These are phyloP conservation scores for Drosophila elegans DNA, from an alignment of 1,140 invertebrate genomes.

Conservation along the genomic window DNA sequence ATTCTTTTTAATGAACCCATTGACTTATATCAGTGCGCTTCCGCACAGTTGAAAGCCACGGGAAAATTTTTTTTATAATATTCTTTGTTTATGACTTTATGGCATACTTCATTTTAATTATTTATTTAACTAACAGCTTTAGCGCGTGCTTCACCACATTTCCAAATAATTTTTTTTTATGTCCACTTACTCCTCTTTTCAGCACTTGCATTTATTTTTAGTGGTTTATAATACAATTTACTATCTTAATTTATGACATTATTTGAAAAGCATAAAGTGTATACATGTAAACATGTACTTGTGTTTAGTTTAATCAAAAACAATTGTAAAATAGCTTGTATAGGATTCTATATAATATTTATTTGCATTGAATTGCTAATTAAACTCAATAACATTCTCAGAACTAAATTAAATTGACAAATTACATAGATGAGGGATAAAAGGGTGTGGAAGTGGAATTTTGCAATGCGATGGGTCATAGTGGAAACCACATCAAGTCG, in stretches of 20 bases:
- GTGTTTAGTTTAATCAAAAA: conserved; percentile 15
- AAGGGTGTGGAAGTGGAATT: conserved; percentile 1
- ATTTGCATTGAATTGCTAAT: conserved; percentile 57
- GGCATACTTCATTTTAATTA: background rate
- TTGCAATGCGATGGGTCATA: conserved; percentile 7
- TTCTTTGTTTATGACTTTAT: conserved; percentile 1
- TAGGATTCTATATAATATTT: conserved; percentile 47
- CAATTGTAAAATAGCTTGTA: conserved; percentile 1
- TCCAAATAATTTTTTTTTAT: too few relatives aligned
- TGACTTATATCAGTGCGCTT: conserved; percentile 9
- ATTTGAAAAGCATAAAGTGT: background rate
- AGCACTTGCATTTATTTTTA: background rate
- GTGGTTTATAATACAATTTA: background rate
- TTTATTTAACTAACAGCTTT: background rate
- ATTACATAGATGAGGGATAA: conserved; percentile 35
- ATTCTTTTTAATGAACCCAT: conserved; percentile 14
- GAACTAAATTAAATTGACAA: conserved; percentile 68
- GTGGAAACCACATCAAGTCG: conserved; percentile 45
- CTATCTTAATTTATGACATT: background rate
- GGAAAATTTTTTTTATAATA: conserved; percentile 1
- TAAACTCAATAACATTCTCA: conserved; percentile 63
- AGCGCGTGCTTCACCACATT: background rate
- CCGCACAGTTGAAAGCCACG: background rate
- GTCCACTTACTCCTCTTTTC: background rate
- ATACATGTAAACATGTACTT: background rate